Conservation (phyloP, 2,888 invertebrate species). For the Andricus quercusramuli region DNA sequence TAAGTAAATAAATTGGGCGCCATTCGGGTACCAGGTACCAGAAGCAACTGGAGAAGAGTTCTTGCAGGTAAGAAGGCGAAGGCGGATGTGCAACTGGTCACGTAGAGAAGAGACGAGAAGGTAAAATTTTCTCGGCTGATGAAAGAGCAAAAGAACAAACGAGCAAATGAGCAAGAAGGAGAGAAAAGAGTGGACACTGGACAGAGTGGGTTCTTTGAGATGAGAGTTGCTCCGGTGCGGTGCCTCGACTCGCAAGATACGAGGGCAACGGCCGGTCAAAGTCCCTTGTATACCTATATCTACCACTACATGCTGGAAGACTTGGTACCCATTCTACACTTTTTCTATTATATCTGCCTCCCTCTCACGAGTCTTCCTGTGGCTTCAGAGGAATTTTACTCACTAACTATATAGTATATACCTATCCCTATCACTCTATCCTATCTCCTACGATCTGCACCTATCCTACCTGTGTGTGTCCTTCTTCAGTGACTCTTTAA, state of each 20-base stretch:
- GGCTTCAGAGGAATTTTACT: neutral
- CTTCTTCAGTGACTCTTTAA: neutral
- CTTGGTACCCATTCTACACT: conserved; percentile 46
- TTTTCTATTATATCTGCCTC: conserved; percentile 45
- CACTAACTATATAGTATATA: neutral
- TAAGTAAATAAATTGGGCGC: neutral
- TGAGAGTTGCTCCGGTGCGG: conserved; percentile 56
- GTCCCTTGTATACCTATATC: conserved; percentile 63
- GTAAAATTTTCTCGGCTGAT: conserved; percentile 16
- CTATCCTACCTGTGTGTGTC: neutral
- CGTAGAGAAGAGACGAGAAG: conserved; percentile 36
- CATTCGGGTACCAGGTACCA: neutral
- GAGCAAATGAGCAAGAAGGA: conserved; percentile 23
- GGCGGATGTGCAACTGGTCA: conserved; percentile 38
- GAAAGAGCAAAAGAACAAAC: conserved; percentile 30
- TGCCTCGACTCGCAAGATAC: conserved; percentile 54
- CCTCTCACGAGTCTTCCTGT: conserved; percentile 43
- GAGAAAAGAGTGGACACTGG: conserved; percentile 36
- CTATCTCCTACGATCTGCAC: too few relatives aligned
- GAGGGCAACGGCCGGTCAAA: conserved; percentile 78
- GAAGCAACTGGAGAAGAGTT: neutral
- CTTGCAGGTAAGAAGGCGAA: conserved; percentile 7
- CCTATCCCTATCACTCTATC: neutral
- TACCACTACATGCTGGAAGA: conserved; percentile 38
- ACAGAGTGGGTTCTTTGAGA: conserved; percentile 47